Evolutionary conservation across 2,888 invertebrate genomes (phyloP), one percentile per base, ranked within the genome.

Genomic region (Hirtodrosophila cameraria): DNA sequence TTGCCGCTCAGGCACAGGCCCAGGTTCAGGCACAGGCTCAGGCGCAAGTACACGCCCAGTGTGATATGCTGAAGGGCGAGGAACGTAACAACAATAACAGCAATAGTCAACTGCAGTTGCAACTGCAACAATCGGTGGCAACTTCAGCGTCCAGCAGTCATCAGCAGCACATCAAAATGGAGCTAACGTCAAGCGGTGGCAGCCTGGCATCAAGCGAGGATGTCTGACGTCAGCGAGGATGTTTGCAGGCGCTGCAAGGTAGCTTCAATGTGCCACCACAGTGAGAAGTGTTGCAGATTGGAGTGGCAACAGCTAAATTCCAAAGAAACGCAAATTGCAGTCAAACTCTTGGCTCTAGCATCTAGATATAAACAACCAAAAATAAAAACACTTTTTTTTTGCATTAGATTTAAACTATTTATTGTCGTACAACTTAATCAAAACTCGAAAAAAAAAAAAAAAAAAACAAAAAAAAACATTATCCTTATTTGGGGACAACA

Each of bases 1-100:
- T 91, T 57, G 90, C 90, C 11, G 72, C 57, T 0, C 69, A 72
- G 13, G 54, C 65, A 0, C 81, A 79, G 15, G 60, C 63, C 0
- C 76, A 73, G 4, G 73, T 57, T 0, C 75, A 77, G 9, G 62
- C 62, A 0, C 82, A 79, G 11, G 60, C 61, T 0, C 75, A 74
- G 35, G 57, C 33, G 2, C 59, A 67, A 41, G 53, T 53, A 11
- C 63, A 57, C 8, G 53, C 55, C 0, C 75, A 70, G 6, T 67
- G 82, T 65, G 75, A 78, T 68, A 61, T 78, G 55, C 46, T 68
- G 13, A 82, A 76, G 39, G 30, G 12, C 18, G 78, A 71, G 41
- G 74, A 77, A 36, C 74, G 70, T 59, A 75, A 58, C 67, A 75
- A 58, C 72, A 65, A 58, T 63, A 62, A 30, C 58, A 53, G n/a